Base-by-base conservation (phyloP, 2,797 vertebrate genomes). In the Spatula clypeata region DNA sequence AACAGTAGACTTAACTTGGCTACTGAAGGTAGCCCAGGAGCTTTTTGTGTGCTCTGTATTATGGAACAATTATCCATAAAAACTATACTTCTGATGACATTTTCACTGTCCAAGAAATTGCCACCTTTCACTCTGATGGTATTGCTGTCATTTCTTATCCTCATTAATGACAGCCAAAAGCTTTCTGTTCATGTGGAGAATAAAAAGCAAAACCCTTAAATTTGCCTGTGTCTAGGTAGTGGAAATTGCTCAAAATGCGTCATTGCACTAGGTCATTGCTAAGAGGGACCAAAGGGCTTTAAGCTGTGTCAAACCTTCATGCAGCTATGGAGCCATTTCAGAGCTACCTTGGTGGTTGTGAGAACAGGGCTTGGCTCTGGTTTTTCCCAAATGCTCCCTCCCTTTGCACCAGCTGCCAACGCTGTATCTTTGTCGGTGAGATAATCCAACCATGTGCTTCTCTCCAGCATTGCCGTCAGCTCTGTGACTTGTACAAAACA, bases 1-100 rank as follows among this genome's bases (percentile, higher is more conserved):
- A 84, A 81, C 32, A 86, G 70, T 24, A 91, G 75, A 51, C 36
- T 13, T 87, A 69, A 83, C 88, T 69, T 96, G 58, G 87, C 51
- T 83, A 36, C 29, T 64, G 55, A 61, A 77, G 36, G 34, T 40
- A 91, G 27, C 15, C 38, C 58, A 61, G 49, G 60, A 94, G 47
- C 47, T 45, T 82, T 93, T 90, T 57, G 40, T 92, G 88, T 85
- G 90, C 67, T 81, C 73, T 88, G 3, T 47, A 49, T 36, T 27
- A 40, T 23, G 58, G 32, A 54, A 60, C 5, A 53, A 75, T 79
- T 61, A 88, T 12, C 55, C 29, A 36, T 76, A 67, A 86, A 45
- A 31, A 57, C 55, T 40, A 36, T 26, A 51, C 6, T 36, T 18
- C 24, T 69, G 45, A 64, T 89, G 86, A 65, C 71, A 65, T 23